Conservation (phyloP, 2,113 vertebrate species). For the Epinephelus lanceolatus region DNA sequence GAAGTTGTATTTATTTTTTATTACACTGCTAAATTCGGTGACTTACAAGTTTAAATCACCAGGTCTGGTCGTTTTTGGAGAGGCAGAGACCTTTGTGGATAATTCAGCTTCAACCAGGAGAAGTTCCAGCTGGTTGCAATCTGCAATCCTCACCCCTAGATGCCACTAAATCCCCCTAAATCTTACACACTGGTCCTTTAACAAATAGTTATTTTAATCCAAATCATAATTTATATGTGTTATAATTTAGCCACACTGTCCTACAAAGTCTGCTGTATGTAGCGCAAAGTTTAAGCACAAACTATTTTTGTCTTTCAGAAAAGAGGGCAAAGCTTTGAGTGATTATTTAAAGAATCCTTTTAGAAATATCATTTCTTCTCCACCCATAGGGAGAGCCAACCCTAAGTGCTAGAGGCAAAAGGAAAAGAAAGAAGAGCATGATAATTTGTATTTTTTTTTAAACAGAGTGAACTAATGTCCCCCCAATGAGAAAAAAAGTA, state of each 20-base stretch:
- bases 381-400: neutral
- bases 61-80: too few relatives aligned
- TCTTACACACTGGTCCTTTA: too few relatives aligned
- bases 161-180: too few relatives aligned
- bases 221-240: neutral
- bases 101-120: too few relatives aligned
- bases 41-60: too few relatives aligned
- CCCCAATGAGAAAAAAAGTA: conserved; percentile 6
- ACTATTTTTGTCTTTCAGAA: conserved; percentile 2
- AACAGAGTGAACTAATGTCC: conserved; percentile 26
- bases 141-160: too few relatives aligned
- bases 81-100: too few relatives aligned
- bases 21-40: too few relatives aligned
- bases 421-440: neutral
- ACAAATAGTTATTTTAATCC: neutral
- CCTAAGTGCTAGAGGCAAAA: conserved; percentile 18
- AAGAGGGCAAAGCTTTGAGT: conserved; percentile 1
- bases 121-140: too few relatives aligned
- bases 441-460: conserved; percentile 18
- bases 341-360: conserved; percentile 12
- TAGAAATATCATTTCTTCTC: neutral
- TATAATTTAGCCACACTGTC: neutral
- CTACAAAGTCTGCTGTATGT: neutral
- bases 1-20: too few relatives aligned
- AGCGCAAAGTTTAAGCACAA: neutral